A percentile compares a stretch with the other conserved stretches of the same genome.
Conservation (phyloP, 2,797 vertebrate genomes). For the Gallinago stenura region DNA sequence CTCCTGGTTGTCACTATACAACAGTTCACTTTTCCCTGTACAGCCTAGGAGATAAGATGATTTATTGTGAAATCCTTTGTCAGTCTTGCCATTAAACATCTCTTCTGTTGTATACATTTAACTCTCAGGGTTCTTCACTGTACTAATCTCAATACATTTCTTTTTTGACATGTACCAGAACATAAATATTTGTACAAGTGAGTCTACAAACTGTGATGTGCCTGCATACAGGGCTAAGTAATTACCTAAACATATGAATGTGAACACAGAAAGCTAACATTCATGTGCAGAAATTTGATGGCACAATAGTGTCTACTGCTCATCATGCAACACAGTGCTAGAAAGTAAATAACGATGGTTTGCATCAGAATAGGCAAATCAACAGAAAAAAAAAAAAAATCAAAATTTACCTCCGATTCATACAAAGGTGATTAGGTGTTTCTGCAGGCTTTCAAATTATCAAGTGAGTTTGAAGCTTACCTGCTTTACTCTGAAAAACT, state of each 20-base stretch:
- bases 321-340: background rate
- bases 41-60: background rate
- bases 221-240: background rate
- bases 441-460: background rate
- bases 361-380: background rate
- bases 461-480: background rate
- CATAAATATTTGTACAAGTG: conserved; percentile 18
- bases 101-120: background rate
- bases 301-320: background rate
- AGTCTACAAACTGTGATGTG: background rate
- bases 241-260: background rate
- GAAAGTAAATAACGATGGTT: background rate
- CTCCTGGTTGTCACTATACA: background rate
- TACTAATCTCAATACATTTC: background rate
- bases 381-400: background rate
- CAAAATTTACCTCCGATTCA: background rate
- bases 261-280: background rate
- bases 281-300: background rate
- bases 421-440: background rate
- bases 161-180: background rate
- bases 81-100: background rate
- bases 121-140: background rate
- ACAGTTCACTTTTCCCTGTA: background rate
- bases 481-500: background rate
- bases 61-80: background rate